Percentiles rank a stretch among this genome's conserved stretches.
These are phyloP conservation scores for Latrodectus elegans DNA, from an alignment of 2,888 invertebrate species.

Conservation along the genomic window DNA sequence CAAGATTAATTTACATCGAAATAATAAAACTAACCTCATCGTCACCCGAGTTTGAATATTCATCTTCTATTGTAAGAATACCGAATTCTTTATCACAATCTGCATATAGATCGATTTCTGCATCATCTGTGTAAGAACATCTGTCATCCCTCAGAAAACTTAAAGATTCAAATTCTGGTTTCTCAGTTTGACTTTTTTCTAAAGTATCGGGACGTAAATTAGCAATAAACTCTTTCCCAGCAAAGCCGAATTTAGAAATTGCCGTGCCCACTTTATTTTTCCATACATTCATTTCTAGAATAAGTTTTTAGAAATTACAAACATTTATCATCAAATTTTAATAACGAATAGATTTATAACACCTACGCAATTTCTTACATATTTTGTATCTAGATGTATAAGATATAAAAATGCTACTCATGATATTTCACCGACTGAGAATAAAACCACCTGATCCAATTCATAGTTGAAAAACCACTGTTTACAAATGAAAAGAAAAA, in stretches of 20 bases:
- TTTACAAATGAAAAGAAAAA: no score
- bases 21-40: constrained; percentile 39
- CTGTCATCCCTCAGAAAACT: constrained; percentile 48
- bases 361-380: no score
- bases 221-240: constrained; percentile 44
- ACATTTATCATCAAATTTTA: no score
- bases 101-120: constrained; percentile 50
- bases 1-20: no score
- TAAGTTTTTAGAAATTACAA: not conserved
- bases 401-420: no score
- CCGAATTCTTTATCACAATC: constrained; percentile 60
- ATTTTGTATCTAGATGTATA: no score
- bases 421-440: no score
- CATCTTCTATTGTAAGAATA: constrained; percentile 64
- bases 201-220: constrained; percentile 39
- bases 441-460: no score
- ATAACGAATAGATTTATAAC: no score
- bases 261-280: constrained; percentile 58
- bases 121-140: constrained; percentile 35
- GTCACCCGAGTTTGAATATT: constrained; percentile 18
- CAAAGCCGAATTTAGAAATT: constrained; percentile 43
- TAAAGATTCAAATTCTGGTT: constrained; percentile 53
- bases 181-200: constrained; percentile 19
- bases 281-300: constrained; percentile 46
- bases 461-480: no score